Percentiles rank a stretch among this genome's conserved stretches.
These are phyloP conservation scores for Syrphus vitripennis DNA, from an alignment of 2,888 invertebrate genomes.

Conservation along the genomic window DNA sequence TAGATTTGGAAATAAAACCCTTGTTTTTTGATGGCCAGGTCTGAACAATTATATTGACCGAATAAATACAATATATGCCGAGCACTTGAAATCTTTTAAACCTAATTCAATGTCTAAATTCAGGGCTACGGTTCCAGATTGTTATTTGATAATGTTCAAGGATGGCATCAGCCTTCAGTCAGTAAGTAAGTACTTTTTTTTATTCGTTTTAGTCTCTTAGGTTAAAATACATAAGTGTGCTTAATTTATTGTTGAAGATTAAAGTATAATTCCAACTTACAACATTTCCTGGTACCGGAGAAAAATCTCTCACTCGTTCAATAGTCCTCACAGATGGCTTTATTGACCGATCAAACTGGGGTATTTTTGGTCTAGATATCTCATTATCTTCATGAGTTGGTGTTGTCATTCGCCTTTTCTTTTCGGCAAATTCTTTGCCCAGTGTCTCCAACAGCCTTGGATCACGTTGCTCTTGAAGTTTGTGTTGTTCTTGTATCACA, in stretches of 20 bases:
- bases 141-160: too few species aligned
- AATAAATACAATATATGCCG: too few species aligned
- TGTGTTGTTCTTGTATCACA: constrained; percentile 81
- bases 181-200: too few species aligned
- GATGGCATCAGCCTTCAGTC: too few species aligned
- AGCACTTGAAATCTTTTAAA: too few species aligned
- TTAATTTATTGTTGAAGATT: not conserved
- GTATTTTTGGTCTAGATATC: constrained; percentile 81
- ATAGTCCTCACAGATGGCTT: constrained; percentile 81
- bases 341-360: constrained; percentile 84
- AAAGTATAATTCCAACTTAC: constrained; percentile 79
- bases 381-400: constrained; percentile 76
- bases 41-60: too few species aligned
- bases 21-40: too few species aligned
- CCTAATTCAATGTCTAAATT: too few species aligned
- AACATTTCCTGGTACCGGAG: constrained; percentile 83
- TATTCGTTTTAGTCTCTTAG: too few species aligned
- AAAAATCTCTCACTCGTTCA: constrained; percentile 83
- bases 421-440: constrained; percentile 81
- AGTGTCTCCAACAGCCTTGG: constrained; percentile 80
- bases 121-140: too few species aligned
- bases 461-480: constrained; percentile 82
- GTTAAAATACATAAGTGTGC: too few species aligned
- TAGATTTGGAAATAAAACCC: too few species aligned
- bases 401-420: constrained; percentile 78